Percentiles rank a stretch among this genome's conserved stretches.
phyloP scores from a whole-genome alignment of 2,113 vertebrate genomes.

The Ochotona princeps region DNA sequence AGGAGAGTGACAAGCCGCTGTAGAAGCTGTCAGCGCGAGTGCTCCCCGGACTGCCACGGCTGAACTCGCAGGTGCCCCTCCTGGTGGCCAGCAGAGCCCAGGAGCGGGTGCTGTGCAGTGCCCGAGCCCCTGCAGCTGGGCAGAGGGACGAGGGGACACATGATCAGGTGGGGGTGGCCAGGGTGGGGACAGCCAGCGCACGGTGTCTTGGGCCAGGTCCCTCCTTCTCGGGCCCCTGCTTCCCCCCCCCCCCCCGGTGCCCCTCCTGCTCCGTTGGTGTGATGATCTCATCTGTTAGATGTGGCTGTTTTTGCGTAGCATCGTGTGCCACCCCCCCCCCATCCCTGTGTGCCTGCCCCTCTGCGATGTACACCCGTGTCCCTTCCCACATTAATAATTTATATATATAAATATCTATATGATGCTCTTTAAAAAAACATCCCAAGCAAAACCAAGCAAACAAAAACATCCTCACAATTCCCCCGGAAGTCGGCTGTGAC shows the following conservation, averaged over 20 bases:
- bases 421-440: slow-evolving; percentile 84
- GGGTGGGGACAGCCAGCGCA: slow-evolving; percentile 68
- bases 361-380: slow-evolving; percentile 72
- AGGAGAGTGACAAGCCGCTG: slow-evolving; percentile 98
- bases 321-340: slow-evolving; percentile 83
- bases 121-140: slow-evolving; percentile 61
- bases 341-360: slow-evolving; percentile 70
- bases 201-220: slow-evolving; percentile 73
- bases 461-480: slow-evolving; percentile 78
- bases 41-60: slow-evolving; percentile 28
- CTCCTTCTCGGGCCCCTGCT: slow-evolving; percentile 54
- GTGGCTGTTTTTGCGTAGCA: slow-evolving; percentile 89
- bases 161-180: slow-evolving; percentile 65
- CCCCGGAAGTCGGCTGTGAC: slow-evolving; percentile 82
- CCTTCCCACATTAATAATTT: slow-evolving; percentile 85
- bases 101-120: slow-evolving; percentile 53
- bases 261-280: slow-evolving; percentile 80
- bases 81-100: slow-evolving; percentile 23
- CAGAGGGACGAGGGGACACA: slow-evolving; percentile 57
- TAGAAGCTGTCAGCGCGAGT: slow-evolving; percentile 84
- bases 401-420: slow-evolving; percentile 89
- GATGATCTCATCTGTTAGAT: slow-evolving; percentile 88
- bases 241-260: slow-evolving; percentile 30
- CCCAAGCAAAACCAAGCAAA: slow-evolving; percentile 71
- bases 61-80: slow-evolving; percentile 55